Evolutionary conservation across 2,888 invertebrate species (phyloP).

Genomic region (Meiosimyza decipiens): DNA sequence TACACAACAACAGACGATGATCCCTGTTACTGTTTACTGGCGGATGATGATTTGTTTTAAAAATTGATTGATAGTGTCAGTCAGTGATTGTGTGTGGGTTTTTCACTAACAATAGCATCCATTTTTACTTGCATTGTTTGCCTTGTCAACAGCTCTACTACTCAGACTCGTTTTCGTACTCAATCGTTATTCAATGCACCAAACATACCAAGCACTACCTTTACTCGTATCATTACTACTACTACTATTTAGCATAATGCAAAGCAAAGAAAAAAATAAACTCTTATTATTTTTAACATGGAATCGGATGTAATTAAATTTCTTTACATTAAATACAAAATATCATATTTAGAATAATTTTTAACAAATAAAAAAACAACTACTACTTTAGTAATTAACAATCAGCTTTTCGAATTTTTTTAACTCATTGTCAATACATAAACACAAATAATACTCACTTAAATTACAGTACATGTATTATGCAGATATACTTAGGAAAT

Average conservation of each 20-base stretch:
- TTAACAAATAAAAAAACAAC: no score
- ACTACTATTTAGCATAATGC: constrained; percentile 1
- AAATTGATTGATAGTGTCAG: constrained; percentile 14
- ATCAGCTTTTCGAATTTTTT: no score
- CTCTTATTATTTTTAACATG: neutral
- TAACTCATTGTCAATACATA: no score
- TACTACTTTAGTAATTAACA: no score
- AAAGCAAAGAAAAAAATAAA: neutral
- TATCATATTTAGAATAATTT: neutral
- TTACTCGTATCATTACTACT: neutral
- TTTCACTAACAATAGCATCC: no score
- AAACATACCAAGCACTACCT: constrained; percentile 8
- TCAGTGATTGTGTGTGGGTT: no score
- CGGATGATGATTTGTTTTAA: constrained; percentile 4
- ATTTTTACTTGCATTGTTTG: constrained; percentile 1
- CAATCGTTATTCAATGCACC: neutral
- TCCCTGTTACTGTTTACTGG: neutral
- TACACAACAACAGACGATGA: constrained; percentile 20
- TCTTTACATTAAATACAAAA: constrained; percentile 1
- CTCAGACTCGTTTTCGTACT: neutral
- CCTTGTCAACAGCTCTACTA: constrained; percentile 11
- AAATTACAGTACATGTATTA: no score
- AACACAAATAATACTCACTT: no score
- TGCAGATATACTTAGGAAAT: no score
- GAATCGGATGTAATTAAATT: constrained; percentile 10